phyloP scores from a whole-genome alignment of 2,113 vertebrate species.

The Austrofundulus limnaeus region DNA sequence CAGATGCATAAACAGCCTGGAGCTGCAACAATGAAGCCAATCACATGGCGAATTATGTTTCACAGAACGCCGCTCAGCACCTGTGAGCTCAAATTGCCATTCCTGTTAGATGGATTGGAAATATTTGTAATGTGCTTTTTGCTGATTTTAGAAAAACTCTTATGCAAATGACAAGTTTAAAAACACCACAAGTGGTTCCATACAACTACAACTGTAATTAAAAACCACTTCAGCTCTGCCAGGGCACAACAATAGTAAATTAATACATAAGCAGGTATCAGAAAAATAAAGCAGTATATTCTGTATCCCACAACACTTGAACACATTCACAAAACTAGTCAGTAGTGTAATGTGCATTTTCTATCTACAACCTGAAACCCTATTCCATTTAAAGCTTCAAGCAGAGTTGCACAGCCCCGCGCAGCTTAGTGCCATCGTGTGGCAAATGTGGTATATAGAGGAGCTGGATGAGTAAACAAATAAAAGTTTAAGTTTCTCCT shows the following conservation, averaged over 20 bases:
- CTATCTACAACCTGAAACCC: no score
- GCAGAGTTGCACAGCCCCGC: no score
- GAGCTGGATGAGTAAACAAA: no score
- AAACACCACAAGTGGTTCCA: conserved; percentile 16
- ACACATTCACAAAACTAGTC: not conserved
- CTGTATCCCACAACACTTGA: conserved; percentile 2
- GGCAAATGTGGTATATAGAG: no score
- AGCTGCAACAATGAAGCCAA: conserved; percentile 57
- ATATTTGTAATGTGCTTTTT: conserved; percentile 46
- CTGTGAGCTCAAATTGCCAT: conserved; percentile 39
- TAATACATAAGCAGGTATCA: not conserved
- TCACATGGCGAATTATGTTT: conserved; percentile 58
- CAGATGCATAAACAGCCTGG: conserved; percentile 45
- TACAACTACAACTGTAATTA: conserved; percentile 19
- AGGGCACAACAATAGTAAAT: not conserved
- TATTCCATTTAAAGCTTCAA: no score
- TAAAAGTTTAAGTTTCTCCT: no score
- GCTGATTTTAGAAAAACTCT: conserved; percentile 32
- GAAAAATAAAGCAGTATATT: not conserved
- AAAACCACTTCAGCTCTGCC: conserved; percentile 4
- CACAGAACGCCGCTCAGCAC: conserved; percentile 41
- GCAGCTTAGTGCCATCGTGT: no score
- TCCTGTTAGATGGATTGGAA: conserved; percentile 34
- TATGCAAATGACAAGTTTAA: conserved; percentile 49
- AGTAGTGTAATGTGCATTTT: not conserved